Conservation (phyloP, 2,113 vertebrate species). For the Trematocara stigmaticum region DNA sequence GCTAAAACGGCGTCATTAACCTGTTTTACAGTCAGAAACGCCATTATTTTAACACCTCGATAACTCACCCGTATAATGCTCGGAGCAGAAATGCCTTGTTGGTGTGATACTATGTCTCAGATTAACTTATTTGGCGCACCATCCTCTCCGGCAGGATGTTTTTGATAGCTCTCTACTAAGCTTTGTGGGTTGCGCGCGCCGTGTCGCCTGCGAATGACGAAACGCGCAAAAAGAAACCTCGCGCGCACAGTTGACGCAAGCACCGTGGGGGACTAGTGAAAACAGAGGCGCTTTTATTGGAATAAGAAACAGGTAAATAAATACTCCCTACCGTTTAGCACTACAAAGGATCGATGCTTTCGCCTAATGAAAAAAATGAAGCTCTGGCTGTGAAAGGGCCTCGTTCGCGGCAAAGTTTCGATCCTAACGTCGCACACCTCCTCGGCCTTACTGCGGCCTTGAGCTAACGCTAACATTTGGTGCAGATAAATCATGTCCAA, state of each 20-base stretch:
- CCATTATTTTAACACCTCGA: neutral
- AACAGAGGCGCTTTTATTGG: conserved; percentile 4
- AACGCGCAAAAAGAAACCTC: neutral
- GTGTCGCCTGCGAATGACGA: conserved; percentile 4
- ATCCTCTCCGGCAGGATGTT: conserved; percentile 13
- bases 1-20: neutral
- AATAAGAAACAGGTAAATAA: conserved; percentile 42
- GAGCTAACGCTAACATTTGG: conserved; percentile 29
- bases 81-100: too few species aligned
- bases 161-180: neutral
- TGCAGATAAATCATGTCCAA: neutral
- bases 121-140: neutral
- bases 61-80: neutral
- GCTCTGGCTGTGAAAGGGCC: neutral
- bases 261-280: neutral
- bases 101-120: neutral
- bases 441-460: conserved; percentile 45
- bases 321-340: accelerated
- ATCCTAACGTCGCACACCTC: neutral
- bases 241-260: conserved; percentile 26
- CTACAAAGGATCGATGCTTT: accelerated
- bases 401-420: neutral
- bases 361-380: neutral
- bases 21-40: neutral
- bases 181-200: neutral